Evolutionary conservation across 37 sponge, comb jelly and placozoan species (phyloP), one percentile per base, ranked within the genome.

Genomic region (Petrosia ficiformis): DNA sequence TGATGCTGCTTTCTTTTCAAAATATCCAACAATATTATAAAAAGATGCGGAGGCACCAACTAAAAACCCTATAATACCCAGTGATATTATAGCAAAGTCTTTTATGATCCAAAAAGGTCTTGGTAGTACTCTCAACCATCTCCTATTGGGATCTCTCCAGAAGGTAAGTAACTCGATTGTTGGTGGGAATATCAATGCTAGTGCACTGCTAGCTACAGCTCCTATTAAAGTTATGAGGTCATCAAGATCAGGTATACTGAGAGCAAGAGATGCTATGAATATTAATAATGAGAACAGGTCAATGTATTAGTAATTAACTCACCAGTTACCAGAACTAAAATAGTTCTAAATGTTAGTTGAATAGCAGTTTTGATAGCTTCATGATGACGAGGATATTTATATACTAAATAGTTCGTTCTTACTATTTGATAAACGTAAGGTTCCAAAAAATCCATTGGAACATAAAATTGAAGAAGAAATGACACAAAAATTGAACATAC

Each of bases 131-230:
- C 39, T 32, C 1, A 41, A 65, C 31, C 59, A 57, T 70, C 22
- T 6, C 59, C 37, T 34, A n/a, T 72, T 34, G 25, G 36, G 35
- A 42, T 8, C 31, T 2, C 4, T 44, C 76, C 80, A 79, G 81
- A 88, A 88, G 26, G 71, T 67, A 39, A 90, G 32, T 4, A 91
- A 71, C 40, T 88, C 69, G 26, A 91, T 37, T n/a, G 91, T 61
- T 11, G 97, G 65, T 16, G 97, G 97, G 75, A 97, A 93, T 56
- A 93, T 88, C 78, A 93, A 57, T 58, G 94, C 89, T 33, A 97
- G 87, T 14, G 87, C 76, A 77, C 81, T 75, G 70, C 94, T 88
- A 71, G 89, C 90, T 26, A 80, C 29, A 4, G 97, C 91, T 41
- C 97, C 97, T 34, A 97, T 72, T n/a, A 97, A 88, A 28, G 86